Percentiles rank a stretch among this genome's conserved stretches.
These are phyloP conservation scores for Cephalophus harveyi DNA, from an alignment of 2,113 vertebrate genomes.

Conservation along the genomic window DNA sequence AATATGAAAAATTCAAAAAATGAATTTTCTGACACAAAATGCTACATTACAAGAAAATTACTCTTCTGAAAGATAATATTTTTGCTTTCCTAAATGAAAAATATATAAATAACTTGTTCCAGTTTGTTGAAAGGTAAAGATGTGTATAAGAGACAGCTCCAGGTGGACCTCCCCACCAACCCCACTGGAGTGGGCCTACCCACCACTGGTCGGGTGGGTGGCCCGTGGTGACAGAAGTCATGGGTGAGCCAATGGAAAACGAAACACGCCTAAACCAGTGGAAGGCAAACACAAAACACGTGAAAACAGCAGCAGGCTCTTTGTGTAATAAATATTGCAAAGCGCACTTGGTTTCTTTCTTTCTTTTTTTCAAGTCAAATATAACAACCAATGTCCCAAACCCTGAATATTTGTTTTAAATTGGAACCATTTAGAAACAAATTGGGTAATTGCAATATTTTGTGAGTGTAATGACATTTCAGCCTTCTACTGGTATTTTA, in stretches of 20 bases:
- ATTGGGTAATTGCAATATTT: neutral
- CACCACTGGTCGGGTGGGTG: conserved; percentile 42
- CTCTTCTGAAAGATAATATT: conserved; percentile 11
- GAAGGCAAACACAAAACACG: conserved; percentile 51
- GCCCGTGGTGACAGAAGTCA: conserved; percentile 20
- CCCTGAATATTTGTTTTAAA: conserved; percentile 63
- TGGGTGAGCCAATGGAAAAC: conserved; percentile 67
- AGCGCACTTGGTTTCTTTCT: conserved; percentile 71
- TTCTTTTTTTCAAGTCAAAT: conserved; percentile 72
- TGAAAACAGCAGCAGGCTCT: conserved; percentile 55
- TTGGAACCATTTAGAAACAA: neutral
- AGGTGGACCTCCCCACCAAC: conserved; percentile 1
- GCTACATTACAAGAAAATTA: conserved; percentile 30
- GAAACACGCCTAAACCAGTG: conserved; percentile 55
- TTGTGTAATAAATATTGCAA: conserved; percentile 83
- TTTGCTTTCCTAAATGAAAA: neutral
- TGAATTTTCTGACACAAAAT: conserved; percentile 49
- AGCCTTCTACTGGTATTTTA: neutral
- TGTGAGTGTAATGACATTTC: neutral
- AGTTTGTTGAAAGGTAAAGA: conserved; percentile 37
- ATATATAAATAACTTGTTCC: neutral
- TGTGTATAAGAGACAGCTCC: no score
- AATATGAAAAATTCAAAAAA: conserved; percentile 40
- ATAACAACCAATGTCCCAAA: conserved; percentile 76
- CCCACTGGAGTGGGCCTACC: neutral